Conservation (phyloP, 2,797 vertebrate species). For the Artibeus lituratus region DNA sequence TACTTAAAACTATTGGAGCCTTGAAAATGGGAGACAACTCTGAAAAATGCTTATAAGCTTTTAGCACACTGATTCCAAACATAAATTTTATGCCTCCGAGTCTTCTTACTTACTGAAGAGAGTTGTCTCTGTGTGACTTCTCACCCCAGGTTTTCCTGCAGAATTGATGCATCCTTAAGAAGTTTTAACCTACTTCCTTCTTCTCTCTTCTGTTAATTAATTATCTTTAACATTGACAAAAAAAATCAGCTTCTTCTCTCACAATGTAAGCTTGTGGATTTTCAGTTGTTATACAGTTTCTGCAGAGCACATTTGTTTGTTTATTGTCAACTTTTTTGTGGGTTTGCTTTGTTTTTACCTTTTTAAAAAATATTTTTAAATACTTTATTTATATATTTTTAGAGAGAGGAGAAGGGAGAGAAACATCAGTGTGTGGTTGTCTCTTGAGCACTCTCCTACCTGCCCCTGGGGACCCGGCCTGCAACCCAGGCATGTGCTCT, state of each 20-base stretch:
- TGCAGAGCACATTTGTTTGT: background rate
- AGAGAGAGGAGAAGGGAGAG: too few species aligned
- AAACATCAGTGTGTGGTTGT: too few species aligned
- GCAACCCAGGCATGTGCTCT: too few species aligned
- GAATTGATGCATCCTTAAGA: background rate
- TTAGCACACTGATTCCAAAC: constrained; percentile 29
- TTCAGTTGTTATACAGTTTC: background rate
- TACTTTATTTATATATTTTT: too few species aligned
- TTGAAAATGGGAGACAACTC: constrained; percentile 17
- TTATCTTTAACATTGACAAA: background rate
- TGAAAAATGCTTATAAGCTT: constrained; percentile 36
- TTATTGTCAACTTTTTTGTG: background rate
- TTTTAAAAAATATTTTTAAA: background rate
- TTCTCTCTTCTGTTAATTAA: background rate
- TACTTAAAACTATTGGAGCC: constrained; percentile 24
- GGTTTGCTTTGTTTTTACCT: background rate
- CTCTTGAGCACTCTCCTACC: too few species aligned
- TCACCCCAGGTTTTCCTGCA: background rate
- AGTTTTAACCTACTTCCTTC: background rate
- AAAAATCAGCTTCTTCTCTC: background rate
- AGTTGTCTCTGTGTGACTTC: background rate
- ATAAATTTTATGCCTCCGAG: background rate
- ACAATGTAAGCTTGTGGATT: background rate
- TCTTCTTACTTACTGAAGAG: background rate
- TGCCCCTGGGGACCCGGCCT: too few species aligned